A percentile compares a stretch with the other conserved stretches of the same genome.
Evolutionary conservation across 1,140 invertebrate genomes (phyloP).

Genomic region (Choristoneura fumiferana): DNA sequence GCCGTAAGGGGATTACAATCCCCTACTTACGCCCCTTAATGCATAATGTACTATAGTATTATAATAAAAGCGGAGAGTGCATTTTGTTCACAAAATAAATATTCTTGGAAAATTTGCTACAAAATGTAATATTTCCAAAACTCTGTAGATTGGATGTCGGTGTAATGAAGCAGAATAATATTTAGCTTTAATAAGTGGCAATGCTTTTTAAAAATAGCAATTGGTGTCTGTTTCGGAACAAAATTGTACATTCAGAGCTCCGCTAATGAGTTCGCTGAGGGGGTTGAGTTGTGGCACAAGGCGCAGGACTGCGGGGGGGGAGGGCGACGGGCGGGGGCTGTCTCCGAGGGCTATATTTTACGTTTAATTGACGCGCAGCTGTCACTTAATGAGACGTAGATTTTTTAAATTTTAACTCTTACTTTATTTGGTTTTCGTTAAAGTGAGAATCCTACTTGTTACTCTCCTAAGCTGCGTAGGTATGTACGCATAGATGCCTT

Average conservation of each 20-base stretch:
- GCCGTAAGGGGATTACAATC: too few species aligned
- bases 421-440: constrained; percentile 7
- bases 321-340: too few species aligned
- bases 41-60: too few species aligned
- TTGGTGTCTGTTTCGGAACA: constrained; percentile 69
- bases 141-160: neutral
- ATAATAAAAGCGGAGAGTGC: too few species aligned
- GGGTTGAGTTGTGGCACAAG: constrained; percentile 38
- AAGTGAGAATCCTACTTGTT: neutral
- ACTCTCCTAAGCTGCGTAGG: too few species aligned
- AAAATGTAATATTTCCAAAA: too few species aligned
- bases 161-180: constrained; percentile 26
- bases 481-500: too few species aligned
- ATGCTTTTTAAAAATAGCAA: constrained; percentile 62
- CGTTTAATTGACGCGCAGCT: constrained; percentile 69
- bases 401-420: constrained; percentile 39
- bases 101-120: too few species aligned
- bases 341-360: constrained; percentile 68
- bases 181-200: constrained; percentile 47
- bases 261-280: constrained; percentile 63
- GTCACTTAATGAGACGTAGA: constrained; percentile 66
- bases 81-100: too few species aligned
- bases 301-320: constrained; percentile 24
- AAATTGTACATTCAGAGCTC: constrained; percentile 67
- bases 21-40: too few species aligned